Conservation (phyloP, 1,140 invertebrate species). For the Harlomillsia oculata region DNA sequence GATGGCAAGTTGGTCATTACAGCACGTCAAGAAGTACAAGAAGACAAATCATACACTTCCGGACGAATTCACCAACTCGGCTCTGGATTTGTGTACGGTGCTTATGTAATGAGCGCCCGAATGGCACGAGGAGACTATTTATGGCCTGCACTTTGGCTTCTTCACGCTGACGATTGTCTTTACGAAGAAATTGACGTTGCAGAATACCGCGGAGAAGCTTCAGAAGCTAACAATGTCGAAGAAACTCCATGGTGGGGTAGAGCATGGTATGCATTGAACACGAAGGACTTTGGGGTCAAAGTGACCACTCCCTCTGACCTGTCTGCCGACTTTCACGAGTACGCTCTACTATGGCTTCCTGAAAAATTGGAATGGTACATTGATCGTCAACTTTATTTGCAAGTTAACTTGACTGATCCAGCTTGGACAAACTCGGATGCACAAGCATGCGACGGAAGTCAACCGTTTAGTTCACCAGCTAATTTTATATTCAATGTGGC, state of each 20-base stretch:
- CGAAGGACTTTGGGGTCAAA: constrained; percentile 11
- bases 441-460: neutral
- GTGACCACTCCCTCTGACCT: constrained; percentile 11
- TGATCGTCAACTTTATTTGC: constrained; percentile 22
- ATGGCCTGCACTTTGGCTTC: constrained; percentile 31
- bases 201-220: constrained; percentile 21
- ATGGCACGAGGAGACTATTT: constrained; percentile 26
- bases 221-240: constrained; percentile 12
- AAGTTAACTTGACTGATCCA: constrained; percentile 2
- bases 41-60: constrained; percentile 30
- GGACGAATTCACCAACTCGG: constrained; percentile 19
- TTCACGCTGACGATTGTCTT: constrained; percentile 12
- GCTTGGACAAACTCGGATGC: neutral
- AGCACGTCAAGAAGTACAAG: constrained; percentile 1
- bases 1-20: constrained; percentile 22
- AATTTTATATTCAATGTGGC: constrained; percentile 22
- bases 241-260: constrained; percentile 22
- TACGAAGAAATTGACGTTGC: constrained; percentile 31
- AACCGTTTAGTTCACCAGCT: constrained; percentile 4
- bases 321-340: constrained; percentile 27
- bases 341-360: constrained; percentile 28
- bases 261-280: constrained; percentile 12
- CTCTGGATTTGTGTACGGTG: constrained; percentile 22
- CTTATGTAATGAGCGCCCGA: constrained; percentile 24
- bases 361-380: constrained; percentile 28